Evolutionary conservation across 53 echinoderm and acorn worm genomes (phyloP).

Genomic region (Mesocentrotus franciscanus): DNA sequence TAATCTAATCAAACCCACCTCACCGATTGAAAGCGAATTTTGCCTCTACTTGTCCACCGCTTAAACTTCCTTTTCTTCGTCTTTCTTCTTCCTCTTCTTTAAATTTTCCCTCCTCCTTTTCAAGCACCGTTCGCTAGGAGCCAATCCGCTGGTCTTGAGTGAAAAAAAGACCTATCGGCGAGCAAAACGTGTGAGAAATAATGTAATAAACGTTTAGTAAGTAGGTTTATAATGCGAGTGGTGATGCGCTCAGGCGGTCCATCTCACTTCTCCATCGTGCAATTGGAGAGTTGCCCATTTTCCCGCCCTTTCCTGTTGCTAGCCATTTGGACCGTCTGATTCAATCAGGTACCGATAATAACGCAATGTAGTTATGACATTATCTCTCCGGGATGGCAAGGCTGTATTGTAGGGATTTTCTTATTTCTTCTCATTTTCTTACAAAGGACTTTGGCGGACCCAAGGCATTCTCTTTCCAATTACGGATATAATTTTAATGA

Average conservation of each 20-base stretch:
- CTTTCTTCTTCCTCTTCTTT: constrained; percentile 22
- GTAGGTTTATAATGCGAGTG: constrained; percentile 64
- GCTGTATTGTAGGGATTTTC: not conserved
- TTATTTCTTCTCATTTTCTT: constrained; percentile 35
- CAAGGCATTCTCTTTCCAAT: constrained; percentile 64
- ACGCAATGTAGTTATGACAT: constrained; percentile 70
- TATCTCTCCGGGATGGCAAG: constrained; percentile 34
- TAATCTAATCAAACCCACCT: constrained; percentile 64
- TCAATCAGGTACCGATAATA: constrained; percentile 65
- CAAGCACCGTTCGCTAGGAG: constrained; percentile 17
- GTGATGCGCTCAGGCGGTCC: constrained; percentile 58
- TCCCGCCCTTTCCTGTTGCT: constrained; percentile 63
- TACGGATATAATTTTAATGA: constrained; percentile 57
- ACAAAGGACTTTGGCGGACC: constrained; percentile 53
- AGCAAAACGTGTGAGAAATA: constrained; percentile 57
- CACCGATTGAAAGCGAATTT: constrained; percentile 59
- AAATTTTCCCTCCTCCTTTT: constrained; percentile 22
- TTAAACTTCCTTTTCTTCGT: not conserved
- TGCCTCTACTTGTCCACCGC: constrained; percentile 55
- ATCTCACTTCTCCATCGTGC: constrained; percentile 16
- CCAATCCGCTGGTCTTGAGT: constrained; percentile 43
- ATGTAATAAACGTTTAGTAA: constrained; percentile 68
- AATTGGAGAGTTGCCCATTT: constrained; percentile 65
- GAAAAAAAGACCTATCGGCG: constrained; percentile 49
- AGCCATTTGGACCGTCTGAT: constrained; percentile 58